Evolutionary conservation across 1,140 invertebrate genomes (phyloP), one percentile per base, ranked within the genome.

Genomic region (Zaprionus ornatus): DNA sequence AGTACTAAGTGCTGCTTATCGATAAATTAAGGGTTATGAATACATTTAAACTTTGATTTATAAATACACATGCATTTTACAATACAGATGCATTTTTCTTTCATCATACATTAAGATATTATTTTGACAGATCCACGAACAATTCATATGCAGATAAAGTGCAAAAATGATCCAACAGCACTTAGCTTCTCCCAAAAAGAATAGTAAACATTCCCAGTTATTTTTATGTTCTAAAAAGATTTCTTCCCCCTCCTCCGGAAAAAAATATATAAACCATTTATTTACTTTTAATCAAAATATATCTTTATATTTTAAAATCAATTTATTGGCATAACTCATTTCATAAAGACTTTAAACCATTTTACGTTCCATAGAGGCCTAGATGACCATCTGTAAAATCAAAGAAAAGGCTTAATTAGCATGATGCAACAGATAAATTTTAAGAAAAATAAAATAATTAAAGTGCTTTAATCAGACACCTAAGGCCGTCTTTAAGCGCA

Each of bases 401-500:
- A 40, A n/a, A 50, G 9, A 4, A 32, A n/a, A 50, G 6, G 0
- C 1, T 37, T 29, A 7, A 52, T 65, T 67, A 72, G 35, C 21
- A 35, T 35, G 1, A 12, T 9, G 3, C 0, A 32, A 15, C 0
- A 23, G 0, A 27, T 17, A 10, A 4, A 19, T 25, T 10, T 21
- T 19, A 42, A 29, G 9, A 4, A 42, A 12, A 37, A 27, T 3
- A 17, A 7, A 15, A 25, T 48, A 4, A 27, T 27, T 40, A 50
- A 40, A 52, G 3, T 29, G 37, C n/a, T 70, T 17, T 25, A 72
- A 88, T 95, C 95, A 95, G 95, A 94, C 94, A 91, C 92, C 94
- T 90, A 91, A 74, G 91, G 77, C 93, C 94, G 93, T 93, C 93
- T 64, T 94, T 94, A 92, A 93, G 93, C 65, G 68, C 55, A 29